phyloP scores from a whole-genome alignment of 1,140 invertebrate genomes.

The Leucophenga varia region DNA sequence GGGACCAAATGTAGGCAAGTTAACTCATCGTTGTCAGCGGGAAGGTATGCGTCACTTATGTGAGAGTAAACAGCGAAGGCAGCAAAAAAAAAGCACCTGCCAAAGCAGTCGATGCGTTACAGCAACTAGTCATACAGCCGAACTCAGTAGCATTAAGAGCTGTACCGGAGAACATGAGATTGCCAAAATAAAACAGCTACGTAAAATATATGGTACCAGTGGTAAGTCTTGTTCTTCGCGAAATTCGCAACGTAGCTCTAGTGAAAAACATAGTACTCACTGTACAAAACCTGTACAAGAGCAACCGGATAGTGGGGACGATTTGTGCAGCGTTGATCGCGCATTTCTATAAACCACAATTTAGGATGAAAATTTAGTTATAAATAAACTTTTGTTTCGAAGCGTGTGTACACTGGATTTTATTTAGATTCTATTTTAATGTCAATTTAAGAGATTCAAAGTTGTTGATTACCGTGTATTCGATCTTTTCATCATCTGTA shows the following conservation, averaged over 20 bases:
- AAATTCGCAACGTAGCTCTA: slow-evolving; percentile 33
- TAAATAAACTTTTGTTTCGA: slow-evolving; percentile 14
- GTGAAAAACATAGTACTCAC: slow-evolving; percentile 11
- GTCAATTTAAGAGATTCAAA: slow-evolving; percentile 19
- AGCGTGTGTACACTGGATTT: background rate
- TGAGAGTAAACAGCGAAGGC: slow-evolving; percentile 25
- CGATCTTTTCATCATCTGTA: slow-evolving; percentile 36
- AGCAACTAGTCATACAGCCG: slow-evolving; percentile 16
- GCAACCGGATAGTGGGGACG: slow-evolving; percentile 44
- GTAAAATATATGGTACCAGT: slow-evolving; percentile 40
- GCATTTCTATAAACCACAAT: slow-evolving; percentile 48
- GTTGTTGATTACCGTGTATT: slow-evolving; percentile 10
- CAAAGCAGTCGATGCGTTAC: slow-evolving; percentile 19
- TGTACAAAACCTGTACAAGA: slow-evolving; percentile 11
- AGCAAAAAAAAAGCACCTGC: slow-evolving; percentile 5
- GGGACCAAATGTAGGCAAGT: slow-evolving; percentile 48
- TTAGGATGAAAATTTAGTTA: background rate
- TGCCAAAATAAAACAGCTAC: slow-evolving; percentile 32
- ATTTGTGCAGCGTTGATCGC: slow-evolving; percentile 47
- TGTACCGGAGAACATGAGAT: background rate
- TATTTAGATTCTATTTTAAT: slow-evolving; percentile 5
- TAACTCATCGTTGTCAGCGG: slow-evolving; percentile 37
- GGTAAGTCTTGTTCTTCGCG: slow-evolving; percentile 36
- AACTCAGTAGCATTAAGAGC: too few relatives aligned
- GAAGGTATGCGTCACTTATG: slow-evolving; percentile 38